Conservation (phyloP, 2,888 invertebrate species). For the Polymixis lichenea region DNA sequence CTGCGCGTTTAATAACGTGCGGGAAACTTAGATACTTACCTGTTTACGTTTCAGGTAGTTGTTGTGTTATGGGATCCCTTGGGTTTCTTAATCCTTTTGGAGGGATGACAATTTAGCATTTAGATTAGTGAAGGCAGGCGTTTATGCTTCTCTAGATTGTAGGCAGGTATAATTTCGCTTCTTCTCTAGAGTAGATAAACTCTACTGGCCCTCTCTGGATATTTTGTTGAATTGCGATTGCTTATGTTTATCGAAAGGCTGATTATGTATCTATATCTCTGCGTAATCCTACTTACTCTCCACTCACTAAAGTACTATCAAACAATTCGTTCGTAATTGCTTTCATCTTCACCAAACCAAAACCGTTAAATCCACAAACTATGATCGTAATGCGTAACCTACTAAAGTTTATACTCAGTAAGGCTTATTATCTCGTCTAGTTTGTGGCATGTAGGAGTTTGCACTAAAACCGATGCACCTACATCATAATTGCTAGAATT, state of each 20-base stretch:
- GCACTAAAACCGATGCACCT: conserved; percentile 31
- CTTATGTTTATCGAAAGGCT: too few species aligned
- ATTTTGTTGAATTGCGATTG: background rate
- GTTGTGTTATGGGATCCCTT: conserved; percentile 27
- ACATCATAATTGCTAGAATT: conserved; percentile 30
- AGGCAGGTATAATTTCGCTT: background rate
- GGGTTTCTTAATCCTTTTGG: conserved; percentile 36
- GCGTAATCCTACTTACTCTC: background rate
- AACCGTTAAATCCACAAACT: conserved; percentile 23
- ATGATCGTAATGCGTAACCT: conserved; percentile 23
- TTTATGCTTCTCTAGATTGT: conserved; percentile 10
- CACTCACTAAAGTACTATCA: background rate
- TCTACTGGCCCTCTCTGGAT: background rate
- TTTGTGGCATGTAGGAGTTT: conserved; percentile 46
- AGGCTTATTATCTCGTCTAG: conserved; percentile 42
- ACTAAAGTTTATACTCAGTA: conserved; percentile 21
- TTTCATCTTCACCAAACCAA: conserved; percentile 8
- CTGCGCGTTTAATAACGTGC: conserved; percentile 67
- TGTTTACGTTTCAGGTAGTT: conserved; percentile 44
- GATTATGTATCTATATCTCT: background rate
- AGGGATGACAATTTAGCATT: conserved; percentile 40
- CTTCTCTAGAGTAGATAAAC: background rate
- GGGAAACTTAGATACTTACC: conserved; percentile 55
- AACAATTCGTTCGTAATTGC: background rate
- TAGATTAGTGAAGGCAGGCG: conserved; percentile 25